These are phyloP conservation scores for Hystrix cristata DNA, from an alignment of 2,113 vertebrate genomes.

Conservation along the genomic window DNA sequence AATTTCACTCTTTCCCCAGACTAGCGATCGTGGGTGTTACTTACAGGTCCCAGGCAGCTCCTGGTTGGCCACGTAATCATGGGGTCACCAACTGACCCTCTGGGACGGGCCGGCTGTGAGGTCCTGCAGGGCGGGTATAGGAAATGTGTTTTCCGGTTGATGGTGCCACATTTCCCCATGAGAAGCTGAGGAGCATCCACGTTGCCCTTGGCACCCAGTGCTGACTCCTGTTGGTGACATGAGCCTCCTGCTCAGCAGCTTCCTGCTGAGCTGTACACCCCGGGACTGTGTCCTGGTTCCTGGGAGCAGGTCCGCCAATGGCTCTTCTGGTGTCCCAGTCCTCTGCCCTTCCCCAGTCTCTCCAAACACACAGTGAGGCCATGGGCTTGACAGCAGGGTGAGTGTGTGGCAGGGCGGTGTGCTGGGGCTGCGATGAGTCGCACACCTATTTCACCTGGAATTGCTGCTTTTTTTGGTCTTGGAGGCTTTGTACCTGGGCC, in stretches of 20 bases:
- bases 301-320: background rate
- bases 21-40: too few relatives aligned
- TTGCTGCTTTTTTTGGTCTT: background rate
- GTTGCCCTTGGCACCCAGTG: rapidly evolving
- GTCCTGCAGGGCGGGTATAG: background rate
- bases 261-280: background rate
- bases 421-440: background rate
- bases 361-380: background rate
- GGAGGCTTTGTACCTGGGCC: background rate
- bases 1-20: background rate
- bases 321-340: background rate
- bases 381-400: background rate
- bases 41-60: background rate
- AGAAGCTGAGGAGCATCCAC: background rate
- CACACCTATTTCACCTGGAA: background rate
- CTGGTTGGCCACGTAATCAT: background rate
- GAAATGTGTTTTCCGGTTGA: background rate
- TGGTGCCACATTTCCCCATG: too few relatives aligned
- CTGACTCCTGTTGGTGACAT: background rate
- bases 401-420: background rate
- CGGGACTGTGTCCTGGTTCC: background rate
- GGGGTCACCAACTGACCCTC: rapidly evolving
- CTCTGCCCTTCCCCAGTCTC: background rate
- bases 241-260: background rate
- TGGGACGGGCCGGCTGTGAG: background rate